Evolutionary conservation across 2,797 vertebrate genomes (phyloP).

Genomic region (Poeciliopsis gracilis): DNA sequence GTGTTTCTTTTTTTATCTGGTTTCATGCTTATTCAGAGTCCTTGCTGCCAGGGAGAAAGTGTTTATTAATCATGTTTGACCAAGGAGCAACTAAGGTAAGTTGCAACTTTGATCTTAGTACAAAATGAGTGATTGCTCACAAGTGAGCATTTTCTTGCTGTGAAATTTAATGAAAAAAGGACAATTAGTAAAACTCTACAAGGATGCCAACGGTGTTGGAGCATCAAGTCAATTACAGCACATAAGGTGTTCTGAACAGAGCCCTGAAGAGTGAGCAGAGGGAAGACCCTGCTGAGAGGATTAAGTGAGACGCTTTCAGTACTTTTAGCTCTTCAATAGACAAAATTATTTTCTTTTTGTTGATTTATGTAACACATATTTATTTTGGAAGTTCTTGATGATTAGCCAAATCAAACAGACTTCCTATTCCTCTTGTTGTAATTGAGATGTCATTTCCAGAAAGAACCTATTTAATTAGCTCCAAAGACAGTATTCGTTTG

Average conservation of each 20-base stretch:
- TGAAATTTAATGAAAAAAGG: not conserved
- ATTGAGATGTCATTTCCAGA: not conserved
- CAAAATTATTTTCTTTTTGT: not conserved
- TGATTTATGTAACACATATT: not conserved
- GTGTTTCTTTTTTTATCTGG: not conserved
- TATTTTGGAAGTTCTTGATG: not conserved
- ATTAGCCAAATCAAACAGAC: not conserved
- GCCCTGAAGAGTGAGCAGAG: not conserved
- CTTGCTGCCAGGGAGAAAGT: not conserved
- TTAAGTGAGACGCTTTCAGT: not conserved
- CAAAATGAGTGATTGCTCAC: not conserved
- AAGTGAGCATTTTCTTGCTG: not conserved
- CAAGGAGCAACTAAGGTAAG: not conserved
- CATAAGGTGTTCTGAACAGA: not conserved
- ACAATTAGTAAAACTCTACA: constrained; percentile 7
- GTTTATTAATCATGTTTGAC: not conserved
- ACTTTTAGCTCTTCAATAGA: not conserved
- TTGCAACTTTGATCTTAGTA: not conserved
- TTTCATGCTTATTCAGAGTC: not conserved
- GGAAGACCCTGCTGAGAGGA: not conserved
- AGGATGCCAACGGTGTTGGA: not conserved
- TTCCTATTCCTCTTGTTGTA: not conserved
- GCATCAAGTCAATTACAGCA: not conserved
- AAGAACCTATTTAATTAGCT: not conserved
- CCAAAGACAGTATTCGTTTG: too few species aligned